Conservation (phyloP, 2,797 vertebrate genomes). For the Thalassophryne amazonica region DNA sequence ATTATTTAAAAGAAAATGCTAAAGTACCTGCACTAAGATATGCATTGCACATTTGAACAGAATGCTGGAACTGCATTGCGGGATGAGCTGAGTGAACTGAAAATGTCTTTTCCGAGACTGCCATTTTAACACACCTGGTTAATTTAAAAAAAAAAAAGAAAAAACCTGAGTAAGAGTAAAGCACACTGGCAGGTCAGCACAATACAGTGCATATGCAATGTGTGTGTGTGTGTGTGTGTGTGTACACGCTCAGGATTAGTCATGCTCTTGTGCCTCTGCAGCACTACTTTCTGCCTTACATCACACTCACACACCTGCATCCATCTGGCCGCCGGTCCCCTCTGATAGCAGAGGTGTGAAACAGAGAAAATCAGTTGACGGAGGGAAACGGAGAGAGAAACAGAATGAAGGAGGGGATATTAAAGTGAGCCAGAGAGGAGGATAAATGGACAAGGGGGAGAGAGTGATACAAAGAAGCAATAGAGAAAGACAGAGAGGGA, state of each 20-base stretch:
- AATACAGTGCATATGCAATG: conserved; percentile 5
- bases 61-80: conserved; percentile 33
- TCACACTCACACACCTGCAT: conserved; percentile 60
- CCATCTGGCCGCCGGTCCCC: conserved; percentile 69
- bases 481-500: conserved; percentile 32
- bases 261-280: conserved; percentile 70
- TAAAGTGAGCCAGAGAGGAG: conserved; percentile 42
- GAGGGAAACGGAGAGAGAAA: conserved; percentile 21
- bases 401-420: conserved; percentile 31
- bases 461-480: conserved; percentile 10
- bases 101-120: conserved; percentile 62
- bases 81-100: conserved; percentile 31
- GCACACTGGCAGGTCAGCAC: conserved; percentile 71
- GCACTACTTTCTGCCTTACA: conserved; percentile 41
- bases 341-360: conserved; percentile 68
- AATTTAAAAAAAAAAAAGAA: conserved; percentile 75
- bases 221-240: conserved; percentile 31
- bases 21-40: conserved; percentile 31
- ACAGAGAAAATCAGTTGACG: conserved; percentile 61
- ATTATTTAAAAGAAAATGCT: too few relatives aligned
- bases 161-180: conserved; percentile 67
- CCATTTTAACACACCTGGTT: conserved; percentile 73
- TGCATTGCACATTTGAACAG: conserved; percentile 33
- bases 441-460: conserved; percentile 44
- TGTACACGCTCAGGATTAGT: conserved; percentile 56